Evolutionary conservation across 1,140 invertebrate genomes (phyloP).

Genomic region (Lordiphosa collinella): DNA sequence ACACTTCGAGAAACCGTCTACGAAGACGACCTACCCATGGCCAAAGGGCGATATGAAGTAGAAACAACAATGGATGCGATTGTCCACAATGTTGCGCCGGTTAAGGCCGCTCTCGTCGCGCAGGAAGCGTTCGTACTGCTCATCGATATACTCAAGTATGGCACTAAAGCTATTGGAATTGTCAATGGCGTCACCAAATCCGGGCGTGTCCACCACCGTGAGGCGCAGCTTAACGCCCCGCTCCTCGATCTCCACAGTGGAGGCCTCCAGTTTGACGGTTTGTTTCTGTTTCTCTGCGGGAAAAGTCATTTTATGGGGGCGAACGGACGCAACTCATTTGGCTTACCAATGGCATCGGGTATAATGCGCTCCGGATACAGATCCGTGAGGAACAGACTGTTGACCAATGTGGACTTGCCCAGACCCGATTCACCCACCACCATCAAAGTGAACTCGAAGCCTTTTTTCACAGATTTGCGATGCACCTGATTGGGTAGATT

Average conservation of each 20-base stretch:
- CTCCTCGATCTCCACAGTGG: slow-evolving; percentile 97
- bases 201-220: slow-evolving; percentile 97
- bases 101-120: slow-evolving; percentile 95
- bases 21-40: slow-evolving; percentile 86
- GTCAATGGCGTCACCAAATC: slow-evolving; percentile 99
- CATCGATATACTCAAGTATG: slow-evolving; percentile 96
- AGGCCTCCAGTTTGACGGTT: slow-evolving; percentile 93
- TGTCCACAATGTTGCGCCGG: slow-evolving; percentile 94
- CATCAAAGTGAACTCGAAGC: slow-evolving; percentile 99
- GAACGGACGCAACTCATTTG: background rate
- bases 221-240: slow-evolving; percentile 93
- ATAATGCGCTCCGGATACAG: slow-evolving; percentile 93
- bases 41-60: slow-evolving; percentile 99
- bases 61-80: slow-evolving; percentile 97
- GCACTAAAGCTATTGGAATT: slow-evolving; percentile 95
- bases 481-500: slow-evolving; percentile 97
- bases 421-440: slow-evolving; percentile 98
- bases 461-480: slow-evolving; percentile 97
- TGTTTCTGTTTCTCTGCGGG: slow-evolving; percentile 90
- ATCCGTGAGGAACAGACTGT: slow-evolving; percentile 98
- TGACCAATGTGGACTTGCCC: slow-evolving; percentile 98
- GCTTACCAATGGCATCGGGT: slow-evolving; percentile 90
- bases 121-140: slow-evolving; percentile 95
- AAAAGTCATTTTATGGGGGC: background rate
- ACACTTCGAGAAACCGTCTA: background rate